Conservation (phyloP, 2,888 invertebrate genomes). For the Megastigmus dorsalis region DNA sequence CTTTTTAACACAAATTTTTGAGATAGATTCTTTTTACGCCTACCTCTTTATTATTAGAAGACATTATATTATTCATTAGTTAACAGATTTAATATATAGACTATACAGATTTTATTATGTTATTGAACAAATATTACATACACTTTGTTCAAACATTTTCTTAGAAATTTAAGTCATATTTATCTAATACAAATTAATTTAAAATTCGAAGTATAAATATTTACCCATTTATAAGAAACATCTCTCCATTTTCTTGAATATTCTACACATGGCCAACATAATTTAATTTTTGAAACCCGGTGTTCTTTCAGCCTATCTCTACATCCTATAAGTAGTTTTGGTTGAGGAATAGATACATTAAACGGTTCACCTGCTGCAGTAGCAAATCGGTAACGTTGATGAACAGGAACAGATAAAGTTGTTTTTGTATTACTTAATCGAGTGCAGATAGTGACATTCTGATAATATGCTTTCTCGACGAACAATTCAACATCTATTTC, state of each 20-base stretch:
- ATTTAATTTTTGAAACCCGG: conserved; percentile 63
- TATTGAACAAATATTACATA: no score
- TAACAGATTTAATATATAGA: no score
- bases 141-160: no score
- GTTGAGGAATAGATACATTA: conserved; percentile 60
- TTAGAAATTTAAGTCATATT: no score
- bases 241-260: conserved; percentile 66
- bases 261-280: conserved; percentile 66
- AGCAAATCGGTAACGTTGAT: conserved; percentile 69
- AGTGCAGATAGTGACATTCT: conserved; percentile 66
- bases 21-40: no score
- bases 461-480: conserved; percentile 65
- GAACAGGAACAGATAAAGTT: conserved; percentile 64
- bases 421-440: conserved; percentile 50
- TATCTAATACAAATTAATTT: no score
- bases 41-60: no score
- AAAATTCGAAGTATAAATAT: conserved; percentile 25
- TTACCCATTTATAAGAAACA: conserved; percentile 64
- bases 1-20: no score
- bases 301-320: conserved; percentile 63
- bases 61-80: no score
- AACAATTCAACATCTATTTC: conserved; percentile 70
- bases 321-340: conserved; percentile 67
- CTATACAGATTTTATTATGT: no score
- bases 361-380: conserved; percentile 56